Conservation (phyloP, 2,888 invertebrate genomes). For the Exephanes ischioxanthus region DNA sequence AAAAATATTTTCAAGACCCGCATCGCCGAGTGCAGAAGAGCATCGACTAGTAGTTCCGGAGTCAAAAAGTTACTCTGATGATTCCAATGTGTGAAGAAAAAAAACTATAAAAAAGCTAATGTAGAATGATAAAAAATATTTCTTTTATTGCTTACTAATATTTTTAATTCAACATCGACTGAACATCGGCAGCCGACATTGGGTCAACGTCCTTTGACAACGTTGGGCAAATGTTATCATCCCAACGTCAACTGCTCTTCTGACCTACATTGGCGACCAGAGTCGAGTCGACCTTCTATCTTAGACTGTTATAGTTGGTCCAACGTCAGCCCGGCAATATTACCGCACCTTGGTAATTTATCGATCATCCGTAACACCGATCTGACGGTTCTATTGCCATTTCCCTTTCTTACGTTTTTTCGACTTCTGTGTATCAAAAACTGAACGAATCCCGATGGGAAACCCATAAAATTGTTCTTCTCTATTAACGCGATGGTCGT, state of each 20-base stretch:
- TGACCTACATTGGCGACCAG: neutral
- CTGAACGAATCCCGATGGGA: conserved; percentile 12
- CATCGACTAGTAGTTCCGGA: too few relatives aligned
- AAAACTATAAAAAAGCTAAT: too few relatives aligned
- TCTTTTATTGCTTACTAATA: too few relatives aligned
- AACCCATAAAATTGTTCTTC: conserved; percentile 28
- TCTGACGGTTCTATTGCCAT: neutral
- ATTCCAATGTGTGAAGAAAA: too few relatives aligned
- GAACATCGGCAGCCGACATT: neutral
- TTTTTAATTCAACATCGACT: too few relatives aligned
- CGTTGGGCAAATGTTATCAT: neutral
- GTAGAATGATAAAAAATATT: too few relatives aligned
- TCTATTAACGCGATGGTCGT: conserved; percentile 36
- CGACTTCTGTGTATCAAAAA: neutral
- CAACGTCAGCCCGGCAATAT: neutral
- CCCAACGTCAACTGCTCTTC: neutral
- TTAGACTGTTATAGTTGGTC: neutral
- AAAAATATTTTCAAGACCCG: too few relatives aligned
- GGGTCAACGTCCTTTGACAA: neutral
- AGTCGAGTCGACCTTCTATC: neutral
- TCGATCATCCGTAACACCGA: neutral
- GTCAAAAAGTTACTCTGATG: too few relatives aligned
- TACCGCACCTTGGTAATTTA: neutral
- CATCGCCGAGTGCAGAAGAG: too few relatives aligned
- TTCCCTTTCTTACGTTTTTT: neutral